Evolutionary conservation across 1,140 invertebrate species (phyloP).

Genomic region (Rhopalosiphum padi): DNA sequence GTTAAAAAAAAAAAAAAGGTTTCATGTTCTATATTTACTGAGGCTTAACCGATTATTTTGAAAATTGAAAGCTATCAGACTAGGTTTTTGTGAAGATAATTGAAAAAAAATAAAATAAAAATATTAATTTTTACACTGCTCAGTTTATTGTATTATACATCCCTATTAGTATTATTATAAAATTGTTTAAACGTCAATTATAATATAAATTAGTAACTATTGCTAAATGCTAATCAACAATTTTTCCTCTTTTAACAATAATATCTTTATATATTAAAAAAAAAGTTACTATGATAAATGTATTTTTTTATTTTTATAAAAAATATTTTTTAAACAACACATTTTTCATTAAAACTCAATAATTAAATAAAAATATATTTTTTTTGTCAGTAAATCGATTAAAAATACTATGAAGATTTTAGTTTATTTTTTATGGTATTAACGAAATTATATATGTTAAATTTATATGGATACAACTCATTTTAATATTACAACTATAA

Average conservation of each 20-base stretch:
- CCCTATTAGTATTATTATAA: background rate
- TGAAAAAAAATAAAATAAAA: conserved; percentile 13
- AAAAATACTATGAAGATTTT: background rate
- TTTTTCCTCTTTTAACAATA: background rate
- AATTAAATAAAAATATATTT: background rate
- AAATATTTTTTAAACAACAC: background rate
- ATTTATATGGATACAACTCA: background rate
- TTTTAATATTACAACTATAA: no score
- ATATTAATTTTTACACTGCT: background rate
- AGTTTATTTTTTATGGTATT: background rate
- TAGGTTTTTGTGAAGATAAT: conserved; percentile 11
- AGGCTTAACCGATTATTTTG: conserved; percentile 29
- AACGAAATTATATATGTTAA: background rate
- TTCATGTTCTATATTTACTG: conserved; percentile 25
- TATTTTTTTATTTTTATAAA: no score
- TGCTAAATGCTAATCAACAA: background rate
- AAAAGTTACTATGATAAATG: background rate
- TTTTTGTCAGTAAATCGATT: background rate
- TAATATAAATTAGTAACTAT: background rate
- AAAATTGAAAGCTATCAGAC: conserved; percentile 11
- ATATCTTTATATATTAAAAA: background rate
- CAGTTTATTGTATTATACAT: background rate
- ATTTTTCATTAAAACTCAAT: background rate
- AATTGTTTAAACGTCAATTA: background rate
- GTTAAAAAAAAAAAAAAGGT: background rate